phyloP scores from a whole-genome alignment of 2,113 vertebrate species.

The Glareola pratincola region DNA sequence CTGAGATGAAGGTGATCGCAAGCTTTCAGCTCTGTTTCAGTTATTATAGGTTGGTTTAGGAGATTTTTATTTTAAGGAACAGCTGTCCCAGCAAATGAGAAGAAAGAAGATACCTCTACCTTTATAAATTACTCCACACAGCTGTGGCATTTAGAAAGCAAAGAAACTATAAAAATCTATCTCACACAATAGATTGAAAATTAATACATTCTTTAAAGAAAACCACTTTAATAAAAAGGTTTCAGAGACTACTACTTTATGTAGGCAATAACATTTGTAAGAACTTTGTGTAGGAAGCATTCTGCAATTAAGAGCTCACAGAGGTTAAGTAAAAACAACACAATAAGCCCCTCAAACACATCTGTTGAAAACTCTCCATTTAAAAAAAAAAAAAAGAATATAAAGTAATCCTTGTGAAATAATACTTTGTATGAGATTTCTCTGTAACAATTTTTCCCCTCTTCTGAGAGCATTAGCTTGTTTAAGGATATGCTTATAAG shows the following conservation, averaged over 20 bases:
- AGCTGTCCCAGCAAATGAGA: neutral
- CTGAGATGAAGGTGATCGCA: neutral
- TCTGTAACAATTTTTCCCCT: neutral
- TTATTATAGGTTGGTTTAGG: neutral
- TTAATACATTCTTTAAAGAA: neutral
- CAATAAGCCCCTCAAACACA: neutral
- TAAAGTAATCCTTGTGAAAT: neutral
- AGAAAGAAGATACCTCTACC: neutral
- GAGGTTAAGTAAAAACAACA: neutral
- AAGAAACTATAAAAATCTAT: neutral
- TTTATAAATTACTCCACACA: neutral
- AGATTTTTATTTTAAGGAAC: neutral
- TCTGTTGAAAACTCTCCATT: neutral
- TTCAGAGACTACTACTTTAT: neutral
- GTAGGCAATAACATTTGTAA: neutral
- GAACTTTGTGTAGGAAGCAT: neutral
- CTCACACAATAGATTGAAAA: neutral
- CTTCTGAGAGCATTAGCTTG: neutral
- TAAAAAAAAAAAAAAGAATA: neutral
- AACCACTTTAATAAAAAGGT: neutral
- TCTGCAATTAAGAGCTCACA: neutral
- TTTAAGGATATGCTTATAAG: neutral
- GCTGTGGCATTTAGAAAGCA: neutral
- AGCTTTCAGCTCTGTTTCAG: neutral
- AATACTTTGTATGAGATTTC: neutral